These are phyloP conservation scores for Ophion ventricosus DNA, from an alignment of 2,888 invertebrate species.

Conservation along the genomic window DNA sequence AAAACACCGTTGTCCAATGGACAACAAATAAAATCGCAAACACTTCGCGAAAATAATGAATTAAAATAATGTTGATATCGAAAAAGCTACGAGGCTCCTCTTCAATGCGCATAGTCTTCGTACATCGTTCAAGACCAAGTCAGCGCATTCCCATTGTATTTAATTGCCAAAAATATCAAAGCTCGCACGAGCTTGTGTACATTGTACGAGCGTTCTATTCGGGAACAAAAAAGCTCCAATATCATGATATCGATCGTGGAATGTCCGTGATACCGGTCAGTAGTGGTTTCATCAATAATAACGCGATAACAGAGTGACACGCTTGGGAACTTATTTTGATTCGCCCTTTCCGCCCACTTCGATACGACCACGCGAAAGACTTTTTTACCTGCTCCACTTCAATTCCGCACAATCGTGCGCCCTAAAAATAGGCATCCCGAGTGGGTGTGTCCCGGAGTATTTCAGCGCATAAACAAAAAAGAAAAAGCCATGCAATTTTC, in stretches of 20 bases:
- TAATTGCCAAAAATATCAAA: conserved; percentile 2
- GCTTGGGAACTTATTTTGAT: conserved; percentile 57
- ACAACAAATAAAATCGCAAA: no score
- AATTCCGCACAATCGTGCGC: conserved; percentile 41
- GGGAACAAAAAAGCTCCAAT: conserved; percentile 3
- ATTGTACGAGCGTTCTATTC: not conserved
- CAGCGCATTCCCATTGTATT: not conserved
- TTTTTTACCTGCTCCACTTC: conserved; percentile 48
- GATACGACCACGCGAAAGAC: conserved; percentile 39
- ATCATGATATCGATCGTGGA: conserved; percentile 46
- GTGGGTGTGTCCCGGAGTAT: conserved; percentile 35
- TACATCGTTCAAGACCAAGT: not conserved
- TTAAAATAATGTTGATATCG: no score
- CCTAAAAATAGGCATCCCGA: conserved; percentile 38
- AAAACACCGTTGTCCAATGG: no score
- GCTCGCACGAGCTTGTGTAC: not conserved
- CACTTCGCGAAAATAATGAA: no score
- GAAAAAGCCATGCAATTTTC: conserved; percentile 33
- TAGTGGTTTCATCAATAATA: conserved; percentile 47
- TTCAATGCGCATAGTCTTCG: not conserved
- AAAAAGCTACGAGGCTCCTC: no score
- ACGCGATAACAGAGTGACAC: conserved; percentile 51
- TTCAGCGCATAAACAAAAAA: conserved; percentile 12
- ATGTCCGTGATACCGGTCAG: conserved; percentile 24
- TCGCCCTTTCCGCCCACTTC: conserved; percentile 54